Base-by-base conservation (phyloP, 2,888 invertebrate species). In the Gymnoscelis rufifasciata region DNA sequence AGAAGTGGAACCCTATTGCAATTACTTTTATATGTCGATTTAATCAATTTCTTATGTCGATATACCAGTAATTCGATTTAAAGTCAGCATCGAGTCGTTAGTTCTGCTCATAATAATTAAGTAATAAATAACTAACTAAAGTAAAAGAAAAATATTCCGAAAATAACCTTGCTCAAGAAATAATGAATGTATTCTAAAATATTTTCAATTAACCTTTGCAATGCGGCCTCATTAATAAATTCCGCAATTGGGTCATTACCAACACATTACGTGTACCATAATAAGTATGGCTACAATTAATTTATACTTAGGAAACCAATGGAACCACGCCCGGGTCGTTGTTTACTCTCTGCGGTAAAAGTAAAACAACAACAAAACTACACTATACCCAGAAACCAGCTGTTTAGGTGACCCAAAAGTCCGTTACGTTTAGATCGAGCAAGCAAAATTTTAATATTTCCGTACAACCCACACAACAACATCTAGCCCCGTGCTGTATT, bases 181-280 rank as follows among this genome's bases (percentile, higher is more conserved):
- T 45, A 49, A 38, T 41, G 43, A 35, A 46, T 48, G 40, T n/a
- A 44, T 39, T 29, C 38, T 26, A 47, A 50, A 56, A 38, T 44
- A 27, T 45, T 49, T 51, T 43, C 27, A 40, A 43, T 36, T 28
- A 50, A 42, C 49, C 43, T 51, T 45, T 38, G 31, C 35, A 19
- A 12, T 24, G 33, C 31, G 53, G 46, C 48, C 51, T 52, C 7
- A 35, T 35, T 35, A 35, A 19, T 35, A 44, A 42, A 43, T 47
- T 43, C 10, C 11, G 28, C n/a, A 54, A 47, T 47, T 43, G 40
- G 47, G 52, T 39, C 43, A 37, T 43, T 43, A 38, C 38, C 23
- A 26, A 45, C 43, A 42, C 36, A 43, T 29, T 41, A 38, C 28
- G 40, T 40, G 14, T 37, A 35, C n/a, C 27, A 31, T 24, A 38